phyloP scores from a whole-genome alignment of 2,113 vertebrate genomes.

The Rostratula benghalensis region DNA sequence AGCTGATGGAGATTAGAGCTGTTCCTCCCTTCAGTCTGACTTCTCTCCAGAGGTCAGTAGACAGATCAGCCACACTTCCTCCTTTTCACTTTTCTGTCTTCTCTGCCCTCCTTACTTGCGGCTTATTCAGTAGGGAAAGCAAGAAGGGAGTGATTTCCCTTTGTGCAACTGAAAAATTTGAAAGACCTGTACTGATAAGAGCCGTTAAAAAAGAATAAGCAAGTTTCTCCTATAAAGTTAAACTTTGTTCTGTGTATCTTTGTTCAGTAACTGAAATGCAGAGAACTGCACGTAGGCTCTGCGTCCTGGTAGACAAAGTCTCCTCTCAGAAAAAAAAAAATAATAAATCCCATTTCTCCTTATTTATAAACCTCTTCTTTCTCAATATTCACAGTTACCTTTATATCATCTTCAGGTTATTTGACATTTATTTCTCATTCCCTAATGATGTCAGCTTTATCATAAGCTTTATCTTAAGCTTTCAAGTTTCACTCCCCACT shows the following conservation, averaged over 20 bases:
- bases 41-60: slow-evolving; percentile 74
- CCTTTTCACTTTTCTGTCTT: slow-evolving; percentile 39
- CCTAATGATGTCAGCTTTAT: neutral
- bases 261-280: neutral
- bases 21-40: slow-evolving; percentile 72
- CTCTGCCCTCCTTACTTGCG: slow-evolving; percentile 24
- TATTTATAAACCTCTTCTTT: neutral
- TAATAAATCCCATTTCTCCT: neutral
- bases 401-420: slow-evolving; percentile 16
- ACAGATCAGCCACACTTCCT: slow-evolving; percentile 57
- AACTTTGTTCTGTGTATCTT: neutral
- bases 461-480: neutral
- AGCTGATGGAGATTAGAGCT: slow-evolving; percentile 64
- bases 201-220: neutral
- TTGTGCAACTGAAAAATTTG: slow-evolving; percentile 4
- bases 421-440: neutral
- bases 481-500: neutral
- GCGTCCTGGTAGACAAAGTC: neutral
- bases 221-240: slow-evolving; percentile 1
- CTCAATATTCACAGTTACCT: neutral
- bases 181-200: neutral
- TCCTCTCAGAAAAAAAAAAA: neutral
- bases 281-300: neutral
- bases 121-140: neutral
- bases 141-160: neutral